Evolutionary conservation across 2,888 invertebrate species (phyloP).

Genomic region (Tuberolachnus salignus): DNA sequence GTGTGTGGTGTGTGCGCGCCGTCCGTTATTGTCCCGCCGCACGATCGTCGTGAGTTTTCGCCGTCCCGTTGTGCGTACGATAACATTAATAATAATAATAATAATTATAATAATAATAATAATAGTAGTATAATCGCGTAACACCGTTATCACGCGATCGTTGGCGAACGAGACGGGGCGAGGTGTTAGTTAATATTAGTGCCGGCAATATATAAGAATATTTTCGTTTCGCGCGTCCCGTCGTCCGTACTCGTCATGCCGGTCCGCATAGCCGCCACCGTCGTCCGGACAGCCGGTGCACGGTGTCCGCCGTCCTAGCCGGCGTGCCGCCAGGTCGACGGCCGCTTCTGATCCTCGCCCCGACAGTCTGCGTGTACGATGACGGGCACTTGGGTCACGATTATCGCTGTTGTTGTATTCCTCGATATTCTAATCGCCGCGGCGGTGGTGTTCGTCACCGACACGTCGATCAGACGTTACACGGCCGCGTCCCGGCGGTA

Average conservation of each 20-base stretch:
- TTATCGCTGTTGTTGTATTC: not conserved
- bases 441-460: not conserved
- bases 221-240: not conserved
- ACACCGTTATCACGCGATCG: not conserved
- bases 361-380: conserved; percentile 8
- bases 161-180: no score
- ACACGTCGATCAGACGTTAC: not conserved
- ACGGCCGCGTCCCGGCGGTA: not conserved
- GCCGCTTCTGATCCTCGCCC: conserved; percentile 15
- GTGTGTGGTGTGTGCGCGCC: conserved; percentile 20
- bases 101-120: not conserved
- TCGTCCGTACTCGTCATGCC: not conserved
- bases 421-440: not conserved
- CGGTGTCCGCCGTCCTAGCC: not conserved
- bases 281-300: not conserved
- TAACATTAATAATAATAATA: not conserved
- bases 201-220: not conserved
- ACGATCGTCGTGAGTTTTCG: not conserved
- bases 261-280: conserved; percentile 8
- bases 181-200: not conserved
- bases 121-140: not conserved
- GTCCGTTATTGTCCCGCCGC: conserved; percentile 5
- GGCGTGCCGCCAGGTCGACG: conserved; percentile 2
- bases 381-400: conserved; percentile 29
- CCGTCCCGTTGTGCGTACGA: not conserved